Conservation (phyloP, 2,113 vertebrate species). For the Nicator chloris region DNA sequence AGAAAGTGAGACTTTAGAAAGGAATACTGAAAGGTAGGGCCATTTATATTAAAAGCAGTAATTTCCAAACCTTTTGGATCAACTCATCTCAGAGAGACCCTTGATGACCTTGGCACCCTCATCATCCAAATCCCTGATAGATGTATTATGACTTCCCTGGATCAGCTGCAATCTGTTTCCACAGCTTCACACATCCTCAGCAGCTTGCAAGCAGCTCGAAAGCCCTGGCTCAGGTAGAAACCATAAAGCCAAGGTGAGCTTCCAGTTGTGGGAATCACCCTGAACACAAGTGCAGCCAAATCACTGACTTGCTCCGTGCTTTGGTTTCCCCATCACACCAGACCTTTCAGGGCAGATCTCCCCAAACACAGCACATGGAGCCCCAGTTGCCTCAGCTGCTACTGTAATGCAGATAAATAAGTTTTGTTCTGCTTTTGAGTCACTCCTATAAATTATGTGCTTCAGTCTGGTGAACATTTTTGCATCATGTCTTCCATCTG, state of each 20-base stretch:
- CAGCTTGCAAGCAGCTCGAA: accelerated
- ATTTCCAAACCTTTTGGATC: background rate
- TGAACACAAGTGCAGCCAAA: background rate
- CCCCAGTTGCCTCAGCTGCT: background rate
- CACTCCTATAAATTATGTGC: constrained; percentile 34
- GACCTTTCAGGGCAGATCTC: background rate
- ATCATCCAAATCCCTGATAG: background rate
- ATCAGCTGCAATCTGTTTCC: background rate
- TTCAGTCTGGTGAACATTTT: constrained; percentile 33
- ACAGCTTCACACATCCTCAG: background rate
- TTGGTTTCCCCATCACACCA: background rate
- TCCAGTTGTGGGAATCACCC: background rate
- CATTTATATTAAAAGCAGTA: background rate
- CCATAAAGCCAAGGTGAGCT: background rate
- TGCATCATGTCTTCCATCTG: constrained; percentile 33
- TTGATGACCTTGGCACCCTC: background rate
- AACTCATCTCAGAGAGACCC: background rate
- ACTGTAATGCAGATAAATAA: constrained; percentile 5
- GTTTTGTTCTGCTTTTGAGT: constrained; percentile 31
- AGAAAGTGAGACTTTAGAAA: background rate
- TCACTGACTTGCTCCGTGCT: background rate
- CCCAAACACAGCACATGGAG: background rate
- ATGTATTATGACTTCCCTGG: background rate
- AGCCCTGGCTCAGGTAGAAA: background rate
- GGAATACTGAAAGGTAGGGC: background rate